These are phyloP conservation scores for Misgurnus mizolepis DNA, from an alignment of 2,113 vertebrate genomes.

Conservation along the genomic window DNA sequence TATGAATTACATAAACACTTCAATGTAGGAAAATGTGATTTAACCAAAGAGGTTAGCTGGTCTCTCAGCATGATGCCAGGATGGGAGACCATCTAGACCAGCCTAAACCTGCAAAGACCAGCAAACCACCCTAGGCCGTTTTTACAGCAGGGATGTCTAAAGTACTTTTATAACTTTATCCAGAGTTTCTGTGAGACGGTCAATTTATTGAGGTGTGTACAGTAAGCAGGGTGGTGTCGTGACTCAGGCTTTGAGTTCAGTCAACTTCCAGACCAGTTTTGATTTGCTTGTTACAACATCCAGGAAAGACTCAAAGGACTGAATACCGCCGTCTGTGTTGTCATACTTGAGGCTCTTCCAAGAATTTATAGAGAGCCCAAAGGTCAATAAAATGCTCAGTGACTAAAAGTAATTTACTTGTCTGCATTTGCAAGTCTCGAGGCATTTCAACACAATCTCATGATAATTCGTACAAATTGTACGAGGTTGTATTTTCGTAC, in stretches of 20 bases:
- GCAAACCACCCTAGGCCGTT: no score
- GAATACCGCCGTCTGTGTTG: background rate
- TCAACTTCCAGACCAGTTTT: background rate
- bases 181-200: background rate
- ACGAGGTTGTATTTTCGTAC: no score
- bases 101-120: no score
- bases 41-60: no score
- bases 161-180: background rate
- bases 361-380: background rate
- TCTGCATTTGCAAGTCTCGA: background rate
- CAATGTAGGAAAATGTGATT: no score
- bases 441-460: no score
- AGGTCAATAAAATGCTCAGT: background rate
- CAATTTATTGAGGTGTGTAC: background rate
- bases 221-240: background rate
- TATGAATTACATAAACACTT: background rate
- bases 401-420: background rate
- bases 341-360: background rate
- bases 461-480: no score
- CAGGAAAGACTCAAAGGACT: constrained; percentile 1
- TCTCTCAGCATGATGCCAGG: no score
- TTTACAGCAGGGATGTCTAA: no score
- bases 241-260: background rate
- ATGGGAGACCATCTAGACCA: no score
- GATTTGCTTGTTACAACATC: background rate